Evolutionary conservation across 2,888 invertebrate genomes (phyloP).

Genomic region (Pomacea canaliculata): DNA sequence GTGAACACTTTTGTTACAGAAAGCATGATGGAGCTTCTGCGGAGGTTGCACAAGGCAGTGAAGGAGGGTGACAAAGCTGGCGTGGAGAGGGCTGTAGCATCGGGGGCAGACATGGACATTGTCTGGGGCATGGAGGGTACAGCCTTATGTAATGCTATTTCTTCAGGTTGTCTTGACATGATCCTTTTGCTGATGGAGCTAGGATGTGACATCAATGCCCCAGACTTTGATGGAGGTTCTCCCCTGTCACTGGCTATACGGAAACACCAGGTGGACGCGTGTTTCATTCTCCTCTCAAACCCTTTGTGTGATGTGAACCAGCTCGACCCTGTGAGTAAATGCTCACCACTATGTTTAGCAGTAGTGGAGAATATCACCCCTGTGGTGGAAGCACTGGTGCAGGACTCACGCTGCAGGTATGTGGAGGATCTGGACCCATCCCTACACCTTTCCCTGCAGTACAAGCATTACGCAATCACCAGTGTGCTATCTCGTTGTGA

Average conservation of each 20-base stretch:
- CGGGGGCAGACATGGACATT: slow-evolving; percentile 18
- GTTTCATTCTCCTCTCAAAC: slow-evolving; percentile 7
- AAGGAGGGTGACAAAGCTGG: not conserved
- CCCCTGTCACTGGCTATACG: slow-evolving; percentile 19
- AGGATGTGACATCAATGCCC: slow-evolving; percentile 18
- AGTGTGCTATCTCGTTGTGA: slow-evolving; percentile 15
- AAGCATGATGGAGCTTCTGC: slow-evolving; percentile 8
- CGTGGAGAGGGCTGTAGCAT: slow-evolving; percentile 6
- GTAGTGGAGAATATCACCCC: slow-evolving; percentile 6
- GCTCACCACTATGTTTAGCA: slow-evolving; percentile 14
- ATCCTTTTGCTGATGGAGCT: slow-evolving; percentile 1
- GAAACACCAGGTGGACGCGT: not conserved
- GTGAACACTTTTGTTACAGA: not conserved
- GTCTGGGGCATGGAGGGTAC: slow-evolving; percentile 22
- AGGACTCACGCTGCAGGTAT: slow-evolving; percentile 6
- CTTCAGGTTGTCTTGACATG: not conserved
- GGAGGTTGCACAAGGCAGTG: slow-evolving; percentile 13
- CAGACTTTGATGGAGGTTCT: slow-evolving; percentile 15
- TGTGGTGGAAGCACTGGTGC: slow-evolving; percentile 18
- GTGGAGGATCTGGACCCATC: slow-evolving; percentile 8
- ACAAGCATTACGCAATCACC: slow-evolving; percentile 8
- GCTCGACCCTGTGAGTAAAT: slow-evolving; percentile 14
- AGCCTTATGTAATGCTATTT: slow-evolving; percentile 20
- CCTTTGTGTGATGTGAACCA: slow-evolving; percentile 8
- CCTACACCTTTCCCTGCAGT: slow-evolving; percentile 14